phyloP scores from a whole-genome alignment of 2,797 vertebrate genomes.

The Parotocinclus haroldoi region DNA sequence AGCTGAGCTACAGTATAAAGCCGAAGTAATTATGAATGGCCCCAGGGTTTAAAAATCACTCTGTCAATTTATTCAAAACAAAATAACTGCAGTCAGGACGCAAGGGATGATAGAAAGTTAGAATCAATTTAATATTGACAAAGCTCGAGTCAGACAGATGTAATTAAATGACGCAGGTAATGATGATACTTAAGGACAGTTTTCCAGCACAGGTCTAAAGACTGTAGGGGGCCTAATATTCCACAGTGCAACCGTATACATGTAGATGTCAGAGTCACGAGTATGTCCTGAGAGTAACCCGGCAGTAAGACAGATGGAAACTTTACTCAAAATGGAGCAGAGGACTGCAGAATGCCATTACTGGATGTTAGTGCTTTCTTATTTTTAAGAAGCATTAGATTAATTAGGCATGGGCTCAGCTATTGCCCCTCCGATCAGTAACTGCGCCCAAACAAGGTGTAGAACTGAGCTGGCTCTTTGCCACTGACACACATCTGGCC shows the following conservation, averaged over 20 bases:
- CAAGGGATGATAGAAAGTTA: slow-evolving; percentile 25
- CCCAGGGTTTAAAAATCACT: background rate
- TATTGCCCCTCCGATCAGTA: slow-evolving; percentile 69
- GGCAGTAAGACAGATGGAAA: slow-evolving; percentile 1
- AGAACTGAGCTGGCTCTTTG: slow-evolving; percentile 87
- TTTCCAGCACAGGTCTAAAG: background rate
- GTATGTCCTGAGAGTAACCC: slow-evolving; percentile 31
- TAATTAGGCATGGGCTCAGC: background rate
- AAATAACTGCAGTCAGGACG: background rate
- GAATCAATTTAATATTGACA: slow-evolving; percentile 49
- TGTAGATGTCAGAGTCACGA: background rate
- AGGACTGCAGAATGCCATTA: slow-evolving; percentile 5
- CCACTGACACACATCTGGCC: slow-evolving; percentile 83
- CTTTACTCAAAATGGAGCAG: slow-evolving; percentile 10
- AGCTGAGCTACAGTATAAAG: too few species aligned
- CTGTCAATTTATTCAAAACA: background rate
- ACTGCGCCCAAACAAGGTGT: slow-evolving; percentile 94
- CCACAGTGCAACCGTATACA: slow-evolving; percentile 8
- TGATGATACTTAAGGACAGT: too few species aligned
- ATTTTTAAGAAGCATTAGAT: slow-evolving; percentile 10
- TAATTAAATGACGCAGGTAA: slow-evolving; percentile 20
- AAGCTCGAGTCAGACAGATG: slow-evolving; percentile 11
- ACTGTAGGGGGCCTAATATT: background rate
- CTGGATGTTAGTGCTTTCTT: slow-evolving; percentile 14
- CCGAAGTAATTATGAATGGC: too few species aligned